Evolutionary conservation across 2,797 vertebrate genomes (phyloP).

Genomic region (Nyctibius grandis): DNA sequence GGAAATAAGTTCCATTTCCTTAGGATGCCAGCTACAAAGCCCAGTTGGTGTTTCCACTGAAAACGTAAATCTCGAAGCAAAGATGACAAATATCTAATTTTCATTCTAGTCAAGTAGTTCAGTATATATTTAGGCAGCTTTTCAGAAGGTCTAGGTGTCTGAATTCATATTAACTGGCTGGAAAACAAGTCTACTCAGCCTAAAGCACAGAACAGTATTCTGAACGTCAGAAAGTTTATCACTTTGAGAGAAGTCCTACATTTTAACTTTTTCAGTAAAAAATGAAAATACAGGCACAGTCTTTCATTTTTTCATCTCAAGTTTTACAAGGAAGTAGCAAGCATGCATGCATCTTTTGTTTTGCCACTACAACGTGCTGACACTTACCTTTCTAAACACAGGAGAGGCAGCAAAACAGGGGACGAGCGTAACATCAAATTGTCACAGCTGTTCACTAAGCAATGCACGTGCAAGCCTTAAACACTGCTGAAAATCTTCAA

Average conservation of each 20-base stretch:
- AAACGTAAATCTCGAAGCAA: background rate
- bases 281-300: background rate
- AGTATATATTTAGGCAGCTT: background rate
- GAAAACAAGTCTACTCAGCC: background rate
- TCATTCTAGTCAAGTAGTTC: background rate
- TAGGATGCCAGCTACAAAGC: background rate
- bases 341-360: background rate
- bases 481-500: background rate
- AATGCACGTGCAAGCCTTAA: background rate
- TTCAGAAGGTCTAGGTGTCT: background rate
- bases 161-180: background rate
- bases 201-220: background rate
- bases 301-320: background rate
- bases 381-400: constrained; percentile 31
- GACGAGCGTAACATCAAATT: background rate
- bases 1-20: background rate
- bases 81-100: background rate
- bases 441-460: constrained; percentile 1
- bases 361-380: background rate
- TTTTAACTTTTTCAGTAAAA: background rate
- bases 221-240: background rate
- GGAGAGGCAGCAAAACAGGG: background rate
- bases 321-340: background rate
- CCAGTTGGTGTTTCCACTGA: background rate
- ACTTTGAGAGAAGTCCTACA: background rate